phyloP scores from a whole-genome alignment of 2,888 invertebrate genomes.

The Acanthosepion pharaonis region DNA sequence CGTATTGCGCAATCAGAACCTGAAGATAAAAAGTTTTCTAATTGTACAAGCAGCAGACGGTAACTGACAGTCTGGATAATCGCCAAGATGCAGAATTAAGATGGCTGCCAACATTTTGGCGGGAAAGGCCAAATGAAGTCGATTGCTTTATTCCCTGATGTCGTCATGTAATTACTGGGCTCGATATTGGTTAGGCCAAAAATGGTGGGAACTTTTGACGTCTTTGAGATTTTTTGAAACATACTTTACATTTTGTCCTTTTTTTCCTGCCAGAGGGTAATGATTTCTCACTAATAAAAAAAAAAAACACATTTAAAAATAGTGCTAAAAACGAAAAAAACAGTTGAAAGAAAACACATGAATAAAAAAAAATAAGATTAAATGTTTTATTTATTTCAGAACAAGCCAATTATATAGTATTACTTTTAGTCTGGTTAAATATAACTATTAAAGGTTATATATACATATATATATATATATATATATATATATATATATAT shows the following conservation, averaged over 20 bases:
- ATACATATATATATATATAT: no score
- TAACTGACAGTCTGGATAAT: not conserved
- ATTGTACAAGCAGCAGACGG: not conserved
- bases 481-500: no score
- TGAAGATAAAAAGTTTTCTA: not conserved
- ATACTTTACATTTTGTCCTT: not conserved
- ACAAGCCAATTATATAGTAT: no score
- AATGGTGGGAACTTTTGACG: not conserved
- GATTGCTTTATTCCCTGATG: not conserved
- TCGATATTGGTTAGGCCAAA: not conserved
- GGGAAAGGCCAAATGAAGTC: not conserved
- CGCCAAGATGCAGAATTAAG: slow-evolving; percentile 2
- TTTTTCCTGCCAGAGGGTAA: not conserved
- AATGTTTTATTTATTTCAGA: no score
- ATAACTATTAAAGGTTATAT: no score
- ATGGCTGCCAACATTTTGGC: slow-evolving; percentile 33
- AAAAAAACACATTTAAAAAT: no score
- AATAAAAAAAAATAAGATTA: no score
- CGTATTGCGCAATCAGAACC: not conserved
- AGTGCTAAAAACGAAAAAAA: no score
- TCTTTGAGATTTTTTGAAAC: not conserved
- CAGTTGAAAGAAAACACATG: fast-evolving
- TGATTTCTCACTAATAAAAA: not conserved
- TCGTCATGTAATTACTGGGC: not conserved
- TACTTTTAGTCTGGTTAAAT: no score